Percentiles rank a stretch among this genome's conserved stretches.
These are phyloP conservation scores for Exephanes ischioxanthus DNA, from an alignment of 2,888 invertebrate species.

Conservation along the genomic window DNA sequence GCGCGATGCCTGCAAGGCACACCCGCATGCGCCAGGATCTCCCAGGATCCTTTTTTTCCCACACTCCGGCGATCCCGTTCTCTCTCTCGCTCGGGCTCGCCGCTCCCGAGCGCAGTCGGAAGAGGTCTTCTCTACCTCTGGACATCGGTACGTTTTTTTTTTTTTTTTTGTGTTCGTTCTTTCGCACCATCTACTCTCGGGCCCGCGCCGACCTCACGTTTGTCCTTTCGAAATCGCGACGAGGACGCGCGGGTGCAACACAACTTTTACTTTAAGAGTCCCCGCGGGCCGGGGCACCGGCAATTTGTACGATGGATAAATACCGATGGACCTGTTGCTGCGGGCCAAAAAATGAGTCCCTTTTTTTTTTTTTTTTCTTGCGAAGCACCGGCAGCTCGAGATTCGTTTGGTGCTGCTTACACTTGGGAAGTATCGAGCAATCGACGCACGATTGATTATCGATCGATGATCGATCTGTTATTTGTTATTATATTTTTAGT, in stretches of 20 bases:
- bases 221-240: conserved; percentile 35
- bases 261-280: conserved; percentile 82
- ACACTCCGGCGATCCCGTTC: conserved; percentile 70
- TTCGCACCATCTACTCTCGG: conserved; percentile 45
- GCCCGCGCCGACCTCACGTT: conserved; percentile 12
- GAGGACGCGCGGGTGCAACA: conserved; percentile 77
- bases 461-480: too few relatives aligned
- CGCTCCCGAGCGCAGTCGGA: conserved; percentile 23
- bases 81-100: conserved; percentile 21
- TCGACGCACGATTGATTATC: too few relatives aligned
- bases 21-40: conserved; percentile 71
- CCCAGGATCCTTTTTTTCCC: conserved; percentile 76
- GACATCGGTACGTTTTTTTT: conserved; percentile 9
- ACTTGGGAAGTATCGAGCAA: too few relatives aligned
- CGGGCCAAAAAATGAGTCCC: background rate
- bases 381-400: too few relatives aligned
- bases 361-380: background rate
- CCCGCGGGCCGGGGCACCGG: conserved; percentile 72
- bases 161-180: conserved; percentile 57
- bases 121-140: conserved; percentile 57
- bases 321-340: conserved; percentile 58
- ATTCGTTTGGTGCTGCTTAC: too few relatives aligned
- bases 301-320: conserved; percentile 82
- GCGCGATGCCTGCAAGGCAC: conserved; percentile 41
- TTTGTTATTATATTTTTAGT: too few relatives aligned